A percentile compares a stretch with the other conserved stretches of the same genome.
Conservation (phyloP, 2,797 vertebrate genomes). For the Limosa lapponica region DNA sequence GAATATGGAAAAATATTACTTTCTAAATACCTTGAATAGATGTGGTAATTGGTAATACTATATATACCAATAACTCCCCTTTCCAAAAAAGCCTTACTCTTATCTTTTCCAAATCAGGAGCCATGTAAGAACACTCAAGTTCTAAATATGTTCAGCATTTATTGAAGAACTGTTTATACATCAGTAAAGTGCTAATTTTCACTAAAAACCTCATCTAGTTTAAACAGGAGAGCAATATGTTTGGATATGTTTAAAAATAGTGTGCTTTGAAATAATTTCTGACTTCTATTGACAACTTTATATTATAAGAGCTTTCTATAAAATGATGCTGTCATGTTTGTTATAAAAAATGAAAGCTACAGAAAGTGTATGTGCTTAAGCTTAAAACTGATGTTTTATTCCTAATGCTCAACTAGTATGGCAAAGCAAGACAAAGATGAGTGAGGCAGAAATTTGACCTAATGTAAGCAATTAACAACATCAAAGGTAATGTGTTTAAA, state of each 20-base stretch:
- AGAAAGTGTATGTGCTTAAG: not conserved
- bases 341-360: not conserved
- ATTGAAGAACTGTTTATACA: not conserved
- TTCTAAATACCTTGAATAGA: not conserved
- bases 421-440: constrained; percentile 1
- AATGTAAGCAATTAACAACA: constrained; percentile 42
- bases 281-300: not conserved
- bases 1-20: not conserved
- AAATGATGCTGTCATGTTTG: not conserved
- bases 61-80: not conserved
- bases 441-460: not conserved
- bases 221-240: not conserved
- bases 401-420: not conserved
- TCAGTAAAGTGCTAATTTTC: not conserved
- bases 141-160: not conserved
- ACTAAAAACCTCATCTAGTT: not conserved
- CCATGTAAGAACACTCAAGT: not conserved
- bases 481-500: constrained; percentile 57
- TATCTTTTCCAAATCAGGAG: not conserved
- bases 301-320: not conserved
- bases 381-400: not conserved
- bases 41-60: not conserved
- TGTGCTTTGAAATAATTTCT: not conserved
- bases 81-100: not conserved
- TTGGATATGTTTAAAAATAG: not conserved